Conservation (phyloP, 2,113 vertebrate species). For the Gobio gobio region DNA sequence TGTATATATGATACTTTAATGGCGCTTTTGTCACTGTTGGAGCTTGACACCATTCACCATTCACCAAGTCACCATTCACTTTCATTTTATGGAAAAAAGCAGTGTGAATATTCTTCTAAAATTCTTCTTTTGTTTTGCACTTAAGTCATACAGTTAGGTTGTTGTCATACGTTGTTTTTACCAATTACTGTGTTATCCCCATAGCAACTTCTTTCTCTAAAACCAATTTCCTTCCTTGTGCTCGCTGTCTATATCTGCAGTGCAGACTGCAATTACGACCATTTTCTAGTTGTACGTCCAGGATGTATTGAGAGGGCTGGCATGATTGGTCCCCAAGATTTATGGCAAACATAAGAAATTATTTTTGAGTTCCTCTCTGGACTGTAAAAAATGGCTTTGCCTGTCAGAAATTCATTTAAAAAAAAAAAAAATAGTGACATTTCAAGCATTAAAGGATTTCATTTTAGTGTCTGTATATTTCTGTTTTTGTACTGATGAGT, state of each 20-base stretch:
- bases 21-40: no score
- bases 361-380: not conserved
- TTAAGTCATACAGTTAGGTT: not conserved
- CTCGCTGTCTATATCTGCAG: not conserved
- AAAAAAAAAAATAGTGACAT: not conserved
- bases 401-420: not conserved
- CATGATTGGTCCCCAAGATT: not conserved
- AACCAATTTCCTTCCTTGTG: not conserved
- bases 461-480: not conserved
- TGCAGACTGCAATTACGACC: not conserved
- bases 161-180: not conserved
- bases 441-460: not conserved
- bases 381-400: not conserved
- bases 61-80: no score
- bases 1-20: no score
- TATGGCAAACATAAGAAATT: not conserved
- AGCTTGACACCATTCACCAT: no score
- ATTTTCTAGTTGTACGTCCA: not conserved
- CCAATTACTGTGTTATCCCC: not conserved
- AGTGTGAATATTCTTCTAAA: not conserved
- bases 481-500: no score
- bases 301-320: not conserved
- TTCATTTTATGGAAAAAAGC: not conserved
- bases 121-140: not conserved
- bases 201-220: not conserved